These are phyloP conservation scores for Macrophya alboannulata DNA, from an alignment of 2,888 invertebrate species.

Conservation along the genomic window DNA sequence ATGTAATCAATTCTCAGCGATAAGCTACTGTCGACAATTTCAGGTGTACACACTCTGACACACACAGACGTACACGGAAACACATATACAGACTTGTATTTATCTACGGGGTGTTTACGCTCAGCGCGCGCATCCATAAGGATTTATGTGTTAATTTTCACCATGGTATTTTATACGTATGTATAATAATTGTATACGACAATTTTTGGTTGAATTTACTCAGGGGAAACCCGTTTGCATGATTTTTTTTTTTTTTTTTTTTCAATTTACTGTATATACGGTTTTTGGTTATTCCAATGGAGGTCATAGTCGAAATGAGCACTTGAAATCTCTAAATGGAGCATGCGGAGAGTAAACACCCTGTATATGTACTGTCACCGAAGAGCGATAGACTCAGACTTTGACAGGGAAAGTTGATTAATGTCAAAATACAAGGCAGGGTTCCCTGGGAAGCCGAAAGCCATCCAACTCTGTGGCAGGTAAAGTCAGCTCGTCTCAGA, in stretches of 20 bases:
- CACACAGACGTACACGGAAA: not conserved
- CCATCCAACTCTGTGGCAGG: constrained; percentile 51
- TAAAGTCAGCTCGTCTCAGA: constrained; percentile 52
- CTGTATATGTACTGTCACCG: constrained; percentile 36
- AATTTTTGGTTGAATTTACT: not conserved
- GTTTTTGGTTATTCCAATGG: not conserved
- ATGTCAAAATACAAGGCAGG: constrained; percentile 52
- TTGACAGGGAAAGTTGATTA: constrained; percentile 51
- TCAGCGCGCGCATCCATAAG: not conserved
- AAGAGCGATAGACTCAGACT: constrained; percentile 52
- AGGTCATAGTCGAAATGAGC: not conserved
- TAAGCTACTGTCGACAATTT: constrained; percentile 32
- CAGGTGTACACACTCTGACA: not conserved
- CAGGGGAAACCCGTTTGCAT: not conserved
- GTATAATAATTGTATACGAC: too few species aligned
- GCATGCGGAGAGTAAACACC: not conserved
- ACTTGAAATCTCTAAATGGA: not conserved
- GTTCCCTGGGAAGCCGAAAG: constrained; percentile 42
- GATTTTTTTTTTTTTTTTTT: not conserved
- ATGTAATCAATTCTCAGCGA: constrained; percentile 41
- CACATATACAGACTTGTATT: not conserved
- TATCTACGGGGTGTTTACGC: constrained; percentile 3
- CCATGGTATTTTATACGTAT: not conserved
- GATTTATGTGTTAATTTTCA: constrained; percentile 7
- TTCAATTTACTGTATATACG: not conserved